Base-by-base conservation (phyloP, 2,888 invertebrate genomes). In the Cataglyphis cursor region DNA sequence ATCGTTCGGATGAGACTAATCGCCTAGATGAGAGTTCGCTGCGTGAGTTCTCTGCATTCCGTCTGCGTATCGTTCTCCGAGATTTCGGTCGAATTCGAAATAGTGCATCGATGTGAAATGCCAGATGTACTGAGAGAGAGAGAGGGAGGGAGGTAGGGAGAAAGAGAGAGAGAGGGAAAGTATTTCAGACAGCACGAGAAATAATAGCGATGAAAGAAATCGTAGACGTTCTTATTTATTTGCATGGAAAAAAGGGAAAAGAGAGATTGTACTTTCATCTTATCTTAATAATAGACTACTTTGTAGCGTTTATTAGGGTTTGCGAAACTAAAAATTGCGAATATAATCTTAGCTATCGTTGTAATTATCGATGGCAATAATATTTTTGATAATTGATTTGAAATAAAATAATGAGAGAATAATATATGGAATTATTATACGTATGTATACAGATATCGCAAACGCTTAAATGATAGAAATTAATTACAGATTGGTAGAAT, bases 1-100 rank as follows among this genome's bases (percentile, higher is more conserved):
- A 91, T 92, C 90, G 88, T 91, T 84, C 88, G 81, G 84, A 82
- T 70, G 87, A 84, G 88, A 90, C 91, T 91, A 91, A 91, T 89
- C 87, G 89, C 78, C 81, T 81, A 70, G 85, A 85, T 81, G 90
- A 88, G 78, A 70, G 84, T 28, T 80, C 72, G 64, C 65, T 38
- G 80, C 64, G 41, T 57, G 74, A 81, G 84, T 83, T 72, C 75
- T 38, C 72, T 59, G 64, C 74, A 84, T 82, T 78, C 76, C 82
- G 41, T 4, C 64, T 48, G 35, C 73, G n/a, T 12, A 44, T 82
- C 68, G 12, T 59, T 72, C 51, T 38, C 76, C 21, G 72, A 59
- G 70, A 70, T 80, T 80, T 80, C 8, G 44, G 24, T 59, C 31
- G 54, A 21, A 78, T 3, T 28, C 59, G 15, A 44, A 80, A 72